phyloP scores from a whole-genome alignment of 1,140 invertebrate species.

The Sycophila sp. region DNA sequence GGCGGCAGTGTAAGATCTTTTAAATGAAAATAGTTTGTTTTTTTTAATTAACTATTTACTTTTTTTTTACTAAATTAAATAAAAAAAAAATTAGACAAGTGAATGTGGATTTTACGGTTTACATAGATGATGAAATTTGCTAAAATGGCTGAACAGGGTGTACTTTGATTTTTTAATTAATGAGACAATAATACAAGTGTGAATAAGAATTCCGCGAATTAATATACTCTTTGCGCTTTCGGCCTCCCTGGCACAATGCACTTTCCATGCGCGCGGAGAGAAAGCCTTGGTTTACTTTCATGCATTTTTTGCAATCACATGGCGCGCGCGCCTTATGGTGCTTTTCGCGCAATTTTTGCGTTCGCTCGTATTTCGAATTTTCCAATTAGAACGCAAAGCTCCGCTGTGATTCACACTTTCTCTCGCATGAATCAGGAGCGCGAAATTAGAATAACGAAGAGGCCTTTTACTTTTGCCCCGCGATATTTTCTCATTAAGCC shows the following conservation, averaged over 20 bases:
- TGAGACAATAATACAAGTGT: background rate
- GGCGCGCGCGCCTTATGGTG: no score
- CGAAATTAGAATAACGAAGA: background rate
- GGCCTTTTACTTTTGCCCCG: background rate
- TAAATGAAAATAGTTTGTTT: background rate
- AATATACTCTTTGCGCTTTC: background rate
- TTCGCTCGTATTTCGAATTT: no score
- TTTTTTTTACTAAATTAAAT: no score
- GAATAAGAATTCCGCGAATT: background rate
- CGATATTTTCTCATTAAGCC: conserved; percentile 8
- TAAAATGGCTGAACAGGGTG: background rate
- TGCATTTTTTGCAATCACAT: background rate
- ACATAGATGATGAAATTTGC: no score
- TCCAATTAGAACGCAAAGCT: background rate
- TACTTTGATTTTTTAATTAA: no score
- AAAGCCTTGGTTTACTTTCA: conserved; percentile 15
- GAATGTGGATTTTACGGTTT: no score
- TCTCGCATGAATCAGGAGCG: background rate
- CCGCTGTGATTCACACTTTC: background rate
- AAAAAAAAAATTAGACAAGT: background rate
- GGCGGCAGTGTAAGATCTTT: background rate
- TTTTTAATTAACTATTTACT: no score
- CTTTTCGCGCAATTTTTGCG: no score
- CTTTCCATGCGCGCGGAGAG: conserved; percentile 2
- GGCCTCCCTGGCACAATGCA: background rate